A percentile compares a stretch with the other conserved stretches of the same genome.
These are phyloP conservation scores for Phyllotis vaccarum DNA, from an alignment of 2,797 vertebrate species.

Conservation along the genomic window DNA sequence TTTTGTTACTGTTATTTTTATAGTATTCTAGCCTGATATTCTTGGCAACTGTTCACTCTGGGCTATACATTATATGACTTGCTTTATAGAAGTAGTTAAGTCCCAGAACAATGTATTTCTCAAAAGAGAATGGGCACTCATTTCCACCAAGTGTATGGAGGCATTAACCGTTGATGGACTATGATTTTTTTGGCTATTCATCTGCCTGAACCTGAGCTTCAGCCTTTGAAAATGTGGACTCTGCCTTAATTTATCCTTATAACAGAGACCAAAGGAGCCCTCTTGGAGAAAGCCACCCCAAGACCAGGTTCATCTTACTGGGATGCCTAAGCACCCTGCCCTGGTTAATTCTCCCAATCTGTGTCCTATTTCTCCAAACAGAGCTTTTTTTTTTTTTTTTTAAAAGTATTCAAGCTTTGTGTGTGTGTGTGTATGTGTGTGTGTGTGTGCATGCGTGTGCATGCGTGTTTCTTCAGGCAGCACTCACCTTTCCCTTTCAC, in stretches of 20 bases:
- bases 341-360: background rate
- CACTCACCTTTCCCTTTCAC: background rate
- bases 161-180: background rate
- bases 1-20: background rate
- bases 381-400: no score
- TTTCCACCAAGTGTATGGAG: background rate
- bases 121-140: background rate
- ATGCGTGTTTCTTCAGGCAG: background rate
- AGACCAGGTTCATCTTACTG: background rate
- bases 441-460: background rate
- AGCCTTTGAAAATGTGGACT: background rate
- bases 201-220: background rate
- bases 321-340: background rate
- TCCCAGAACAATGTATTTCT: background rate
- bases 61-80: background rate
- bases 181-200: background rate
- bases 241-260: background rate
- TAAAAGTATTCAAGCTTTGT: no score
- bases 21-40: background rate
- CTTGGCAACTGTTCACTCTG: conserved; percentile 6
- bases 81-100: conserved; percentile 22
- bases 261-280: background rate
- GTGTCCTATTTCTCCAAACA: background rate
- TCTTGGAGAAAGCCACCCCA: background rate
- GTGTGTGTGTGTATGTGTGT: background rate